A percentile compares a stretch with the other conserved stretches of the same genome.
phyloP scores from a whole-genome alignment of 2,113 vertebrate genomes.

The Danio rerio region GRCz12tu NC_133190.1:4696001-4696500 shows the following conservation, averaged over 20 bases:
- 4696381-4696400: neutral
- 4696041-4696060: conserved; percentile 35
- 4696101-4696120: conserved; percentile 45
- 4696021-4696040: conserved; percentile 46
- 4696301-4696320: neutral
- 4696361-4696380: neutral
- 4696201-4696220: neutral
- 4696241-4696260: conserved; percentile 6
- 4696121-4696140: neutral
- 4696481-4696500: too few species aligned
- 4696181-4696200: neutral
- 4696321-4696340: neutral
- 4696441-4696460: too few species aligned
- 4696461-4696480: too few species aligned
- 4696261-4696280: conserved; percentile 2
- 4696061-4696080: conserved; percentile 44
- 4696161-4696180: conserved; percentile 3
- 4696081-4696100: conserved; percentile 50
- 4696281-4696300: neutral
- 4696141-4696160: conserved; percentile 3
- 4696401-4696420: neutral
- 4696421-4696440: too few species aligned
- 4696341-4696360: neutral
- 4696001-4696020: conserved; percentile 41
- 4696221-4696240: conserved; percentile 26